Conservation (phyloP, 2,797 vertebrate genomes). For the Hapalemur alaotrensis region DNA sequence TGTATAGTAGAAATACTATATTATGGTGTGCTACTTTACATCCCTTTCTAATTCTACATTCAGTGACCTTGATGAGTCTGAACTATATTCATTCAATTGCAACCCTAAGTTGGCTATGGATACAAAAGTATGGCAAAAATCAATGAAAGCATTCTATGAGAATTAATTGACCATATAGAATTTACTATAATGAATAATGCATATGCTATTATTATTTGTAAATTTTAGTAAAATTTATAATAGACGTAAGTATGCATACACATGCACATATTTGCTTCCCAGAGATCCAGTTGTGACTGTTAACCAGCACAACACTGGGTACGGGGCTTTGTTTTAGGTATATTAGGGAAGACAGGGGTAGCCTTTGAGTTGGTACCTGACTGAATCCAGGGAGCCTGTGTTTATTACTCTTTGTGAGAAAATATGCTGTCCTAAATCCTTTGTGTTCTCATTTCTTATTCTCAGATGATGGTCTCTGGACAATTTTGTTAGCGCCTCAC, state of each 20-base stretch:
- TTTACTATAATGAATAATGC: background rate
- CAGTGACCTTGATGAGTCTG: background rate
- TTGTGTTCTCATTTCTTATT: slow-evolving; percentile 28
- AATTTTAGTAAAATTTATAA: background rate
- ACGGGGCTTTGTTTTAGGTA: background rate
- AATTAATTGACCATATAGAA: background rate
- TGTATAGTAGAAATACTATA: background rate
- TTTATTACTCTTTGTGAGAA: slow-evolving; percentile 14
- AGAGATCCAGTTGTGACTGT: background rate
- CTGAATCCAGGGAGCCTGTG: background rate
- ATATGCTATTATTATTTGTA: background rate
- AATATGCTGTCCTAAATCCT: slow-evolving; percentile 23
- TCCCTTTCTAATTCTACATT: background rate
- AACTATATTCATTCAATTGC: background rate
- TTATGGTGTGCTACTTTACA: no score
- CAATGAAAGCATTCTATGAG: background rate
- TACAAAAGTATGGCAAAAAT: background rate
- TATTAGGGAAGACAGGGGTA: background rate
- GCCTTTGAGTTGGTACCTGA: background rate
- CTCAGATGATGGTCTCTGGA: slow-evolving; percentile 11
- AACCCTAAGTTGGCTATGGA: background rate
- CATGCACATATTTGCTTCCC: background rate
- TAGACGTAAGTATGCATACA: background rate
- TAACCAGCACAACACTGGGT: background rate
- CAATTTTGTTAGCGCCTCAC: background rate